Evolutionary conservation across 2,888 invertebrate genomes (phyloP).

Genomic region (Eupithecia abbreviata): DNA sequence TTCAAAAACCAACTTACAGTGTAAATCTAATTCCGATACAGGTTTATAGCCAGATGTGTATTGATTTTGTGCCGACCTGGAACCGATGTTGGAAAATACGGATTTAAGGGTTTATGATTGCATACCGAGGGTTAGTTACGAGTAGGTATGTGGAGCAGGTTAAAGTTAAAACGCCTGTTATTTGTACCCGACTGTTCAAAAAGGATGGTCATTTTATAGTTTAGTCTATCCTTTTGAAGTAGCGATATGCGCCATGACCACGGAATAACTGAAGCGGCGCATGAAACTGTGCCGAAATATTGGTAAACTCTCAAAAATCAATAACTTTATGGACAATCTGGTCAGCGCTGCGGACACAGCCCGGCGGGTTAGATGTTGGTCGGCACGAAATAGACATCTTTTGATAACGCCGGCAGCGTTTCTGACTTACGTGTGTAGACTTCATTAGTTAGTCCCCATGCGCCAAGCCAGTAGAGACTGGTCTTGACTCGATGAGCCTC

Average conservation of each 20-base stretch:
- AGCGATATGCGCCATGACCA: neutral
- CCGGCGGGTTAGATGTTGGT: neutral
- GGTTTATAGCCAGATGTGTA: constrained; percentile 45
- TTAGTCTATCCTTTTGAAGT: neutral
- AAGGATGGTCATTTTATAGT: too few relatives aligned
- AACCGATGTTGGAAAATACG: constrained; percentile 20
- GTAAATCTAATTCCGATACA: constrained; percentile 48
- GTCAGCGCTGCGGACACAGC: too few relatives aligned
- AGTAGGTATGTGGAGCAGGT: neutral
- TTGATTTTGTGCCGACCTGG: constrained; percentile 62
- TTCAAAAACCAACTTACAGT: constrained; percentile 39
- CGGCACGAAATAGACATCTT: neutral
- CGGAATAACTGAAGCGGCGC: too few relatives aligned
- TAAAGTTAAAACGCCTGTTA: neutral
- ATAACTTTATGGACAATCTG: too few relatives aligned
- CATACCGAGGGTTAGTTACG: neutral
- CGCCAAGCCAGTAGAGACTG: neutral
- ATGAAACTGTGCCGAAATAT: too few relatives aligned
- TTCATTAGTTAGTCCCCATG: too few relatives aligned
- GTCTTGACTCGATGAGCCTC: neutral
- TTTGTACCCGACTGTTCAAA: neutral
- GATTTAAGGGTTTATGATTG: constrained; percentile 17
- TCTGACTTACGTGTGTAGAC: too few relatives aligned
- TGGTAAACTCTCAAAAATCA: too few relatives aligned
- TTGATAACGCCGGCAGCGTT: too few relatives aligned